phyloP scores from a whole-genome alignment of 2,113 vertebrate species.

The Oxyruncus cristatus region DNA sequence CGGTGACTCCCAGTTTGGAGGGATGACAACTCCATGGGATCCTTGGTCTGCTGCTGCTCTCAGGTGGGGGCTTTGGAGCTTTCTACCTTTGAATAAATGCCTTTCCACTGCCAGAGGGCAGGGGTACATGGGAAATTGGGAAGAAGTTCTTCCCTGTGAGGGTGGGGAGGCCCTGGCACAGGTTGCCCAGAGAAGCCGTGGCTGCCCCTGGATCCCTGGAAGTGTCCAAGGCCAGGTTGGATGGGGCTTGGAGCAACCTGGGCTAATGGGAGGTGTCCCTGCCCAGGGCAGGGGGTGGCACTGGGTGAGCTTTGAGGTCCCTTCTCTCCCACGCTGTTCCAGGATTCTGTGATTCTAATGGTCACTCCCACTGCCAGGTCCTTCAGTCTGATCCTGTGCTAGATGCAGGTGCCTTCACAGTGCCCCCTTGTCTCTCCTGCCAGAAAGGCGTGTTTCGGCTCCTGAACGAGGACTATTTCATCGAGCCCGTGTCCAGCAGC shows the following conservation, averaged over 20 bases:
- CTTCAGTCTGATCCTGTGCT: neutral
- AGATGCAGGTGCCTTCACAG: neutral
- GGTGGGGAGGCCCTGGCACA: neutral
- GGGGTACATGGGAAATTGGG: too few relatives aligned
- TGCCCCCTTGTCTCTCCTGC: neutral
- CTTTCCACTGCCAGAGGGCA: neutral
- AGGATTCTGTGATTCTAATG: accelerated
- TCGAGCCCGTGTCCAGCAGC: slow-evolving; percentile 79
- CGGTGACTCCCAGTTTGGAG: neutral
- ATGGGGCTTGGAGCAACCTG: accelerated
- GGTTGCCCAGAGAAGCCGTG: neutral
- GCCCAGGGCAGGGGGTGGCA: neutral
- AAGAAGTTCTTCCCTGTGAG: neutral
- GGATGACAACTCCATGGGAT: accelerated
- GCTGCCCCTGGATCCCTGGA: neutral
- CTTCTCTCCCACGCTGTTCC: neutral
- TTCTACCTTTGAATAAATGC: neutral
- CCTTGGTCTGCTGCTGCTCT: neutral
- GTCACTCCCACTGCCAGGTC: neutral
- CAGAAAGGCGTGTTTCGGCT: slow-evolving; percentile 91
- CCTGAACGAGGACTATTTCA: slow-evolving; percentile 88
- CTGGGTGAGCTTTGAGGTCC: accelerated
- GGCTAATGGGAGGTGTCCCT: neutral
- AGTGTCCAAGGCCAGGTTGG: neutral
- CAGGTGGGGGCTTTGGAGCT: neutral